phyloP scores from a whole-genome alignment of 2,888 invertebrate genomes.

The Zelleria hepariella region DNA sequence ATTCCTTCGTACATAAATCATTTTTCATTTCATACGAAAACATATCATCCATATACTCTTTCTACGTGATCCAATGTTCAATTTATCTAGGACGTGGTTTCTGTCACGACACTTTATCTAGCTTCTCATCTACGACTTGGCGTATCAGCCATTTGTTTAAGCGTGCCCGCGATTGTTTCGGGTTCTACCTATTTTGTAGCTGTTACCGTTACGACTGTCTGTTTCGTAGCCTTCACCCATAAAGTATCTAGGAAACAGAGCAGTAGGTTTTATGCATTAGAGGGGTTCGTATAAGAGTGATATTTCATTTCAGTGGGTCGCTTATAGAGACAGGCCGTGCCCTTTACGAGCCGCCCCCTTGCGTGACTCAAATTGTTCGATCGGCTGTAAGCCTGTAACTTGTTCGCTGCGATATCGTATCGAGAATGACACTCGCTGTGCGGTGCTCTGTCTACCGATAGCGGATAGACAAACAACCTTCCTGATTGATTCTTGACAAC shows the following conservation, averaged over 20 bases:
- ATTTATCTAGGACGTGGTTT: not conserved
- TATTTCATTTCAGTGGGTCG: not conserved
- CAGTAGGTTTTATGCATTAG: not conserved
- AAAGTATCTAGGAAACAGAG: not conserved
- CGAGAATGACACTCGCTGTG: slow-evolving; percentile 23
- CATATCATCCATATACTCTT: not conserved
- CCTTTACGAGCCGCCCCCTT: slow-evolving; percentile 23
- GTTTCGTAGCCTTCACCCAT: not conserved
- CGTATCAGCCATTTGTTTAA: no score
- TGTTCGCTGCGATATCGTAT: slow-evolving; percentile 48
- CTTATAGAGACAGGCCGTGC: slow-evolving; percentile 17
- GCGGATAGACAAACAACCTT: slow-evolving; percentile 42
- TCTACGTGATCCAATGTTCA: not conserved
- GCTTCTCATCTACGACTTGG: not conserved
- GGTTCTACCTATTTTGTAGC: not conserved
- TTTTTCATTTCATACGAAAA: slow-evolving; percentile 4
- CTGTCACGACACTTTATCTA: not conserved
- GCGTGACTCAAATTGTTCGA: slow-evolving; percentile 49
- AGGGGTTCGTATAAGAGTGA: not conserved
- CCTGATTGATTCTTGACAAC: slow-evolving; percentile 30
- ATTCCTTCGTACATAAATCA: slow-evolving; percentile 6
- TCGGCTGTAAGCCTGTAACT: slow-evolving; percentile 32
- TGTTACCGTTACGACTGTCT: not conserved
- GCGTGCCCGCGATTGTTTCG: not conserved
- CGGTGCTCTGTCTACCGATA: slow-evolving; percentile 33